Evolutionary conservation across 2,113 vertebrate genomes (phyloP).

Genomic region (Clupea harengus): DNA sequence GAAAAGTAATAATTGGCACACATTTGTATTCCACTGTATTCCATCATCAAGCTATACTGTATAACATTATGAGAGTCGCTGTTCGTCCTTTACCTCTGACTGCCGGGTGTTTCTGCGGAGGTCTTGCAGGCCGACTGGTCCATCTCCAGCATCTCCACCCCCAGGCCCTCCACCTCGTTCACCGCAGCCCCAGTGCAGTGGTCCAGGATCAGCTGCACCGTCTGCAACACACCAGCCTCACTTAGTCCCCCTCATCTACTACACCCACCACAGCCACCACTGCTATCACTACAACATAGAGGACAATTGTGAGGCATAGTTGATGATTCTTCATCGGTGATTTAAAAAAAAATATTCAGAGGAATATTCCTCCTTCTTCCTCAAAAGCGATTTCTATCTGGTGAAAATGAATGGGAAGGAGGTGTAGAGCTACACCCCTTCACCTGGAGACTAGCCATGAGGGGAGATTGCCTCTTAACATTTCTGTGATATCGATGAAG

Average conservation of each 20-base stretch:
- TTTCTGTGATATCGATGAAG: no score
- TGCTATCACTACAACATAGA: no score
- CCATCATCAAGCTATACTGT: not conserved
- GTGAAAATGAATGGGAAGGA: no score
- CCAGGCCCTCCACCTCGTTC: conserved; percentile 56
- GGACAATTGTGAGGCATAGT: not conserved
- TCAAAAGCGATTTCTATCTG: no score
- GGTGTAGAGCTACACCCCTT: no score
- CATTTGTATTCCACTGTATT: not conserved
- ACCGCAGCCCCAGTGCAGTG: conserved; percentile 70
- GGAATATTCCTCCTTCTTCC: no score
- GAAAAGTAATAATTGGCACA: no score
- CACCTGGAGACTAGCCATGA: no score
- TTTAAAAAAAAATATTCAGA: no score
- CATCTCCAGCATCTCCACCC: conserved; percentile 55
- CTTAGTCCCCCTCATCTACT: not conserved
- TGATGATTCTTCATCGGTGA: not conserved
- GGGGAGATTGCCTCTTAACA: no score
- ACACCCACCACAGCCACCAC: no score
- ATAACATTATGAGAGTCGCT: no score
- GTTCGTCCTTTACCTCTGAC: conserved; percentile 68
- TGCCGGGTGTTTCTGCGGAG: conserved; percentile 73
- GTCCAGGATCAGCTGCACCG: conserved; percentile 82
- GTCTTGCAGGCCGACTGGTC: conserved; percentile 77
- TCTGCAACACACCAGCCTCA: conserved; percentile 62